Evolutionary conservation across 2,888 invertebrate species (phyloP).

Genomic region (Tromatobia lineatoria): DNA sequence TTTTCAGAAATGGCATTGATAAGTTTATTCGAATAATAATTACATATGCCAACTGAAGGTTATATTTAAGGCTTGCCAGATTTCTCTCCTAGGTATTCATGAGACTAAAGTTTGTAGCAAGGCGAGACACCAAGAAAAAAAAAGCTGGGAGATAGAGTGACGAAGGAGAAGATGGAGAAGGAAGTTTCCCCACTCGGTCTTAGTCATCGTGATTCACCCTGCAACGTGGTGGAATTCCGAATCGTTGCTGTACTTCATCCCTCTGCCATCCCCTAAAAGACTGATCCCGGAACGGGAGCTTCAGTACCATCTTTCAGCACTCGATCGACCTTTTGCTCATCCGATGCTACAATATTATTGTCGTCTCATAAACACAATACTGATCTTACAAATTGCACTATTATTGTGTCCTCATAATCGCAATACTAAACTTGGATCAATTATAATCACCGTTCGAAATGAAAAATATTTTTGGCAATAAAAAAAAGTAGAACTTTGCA

Average conservation of each 20-base stretch:
- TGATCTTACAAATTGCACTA: background rate
- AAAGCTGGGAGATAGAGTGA: background rate
- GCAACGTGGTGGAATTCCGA: constrained; percentile 48
- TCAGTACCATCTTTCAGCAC: background rate
- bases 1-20: too few relatives aligned
- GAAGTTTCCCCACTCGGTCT: constrained; percentile 43
- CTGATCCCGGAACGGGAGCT: constrained; percentile 2
- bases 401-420: background rate
- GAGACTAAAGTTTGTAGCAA: constrained; percentile 29
- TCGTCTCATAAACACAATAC: background rate
- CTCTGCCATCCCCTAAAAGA: constrained; percentile 20
- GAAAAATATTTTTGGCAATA: too few relatives aligned
- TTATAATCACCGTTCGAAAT: too few relatives aligned
- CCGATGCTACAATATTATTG: background rate
- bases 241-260: constrained; percentile 16
- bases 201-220: constrained; percentile 68
- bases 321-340: background rate
- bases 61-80: background rate
- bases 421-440: background rate
- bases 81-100: background rate
- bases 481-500: too few relatives aligned
- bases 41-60: too few relatives aligned
- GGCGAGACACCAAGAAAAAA: constrained; percentile 8
- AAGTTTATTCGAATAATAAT: background rate
- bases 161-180: background rate